phyloP scores from a whole-genome alignment of 2,113 vertebrate species.

The Aldabrachelys gigantea region DNA sequence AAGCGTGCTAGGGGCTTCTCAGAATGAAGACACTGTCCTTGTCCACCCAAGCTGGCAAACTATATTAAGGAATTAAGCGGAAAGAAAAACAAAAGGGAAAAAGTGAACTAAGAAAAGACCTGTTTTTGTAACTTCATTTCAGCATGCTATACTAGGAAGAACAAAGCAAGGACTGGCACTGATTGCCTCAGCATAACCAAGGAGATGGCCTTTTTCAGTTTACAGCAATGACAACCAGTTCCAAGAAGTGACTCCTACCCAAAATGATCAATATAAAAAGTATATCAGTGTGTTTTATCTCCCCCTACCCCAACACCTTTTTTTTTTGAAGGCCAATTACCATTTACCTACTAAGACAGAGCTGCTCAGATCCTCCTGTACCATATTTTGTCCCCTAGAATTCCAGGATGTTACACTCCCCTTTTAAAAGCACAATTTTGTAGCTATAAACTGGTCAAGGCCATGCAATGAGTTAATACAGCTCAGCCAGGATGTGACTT shows the following conservation, averaged over 20 bases:
- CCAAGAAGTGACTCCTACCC: not conserved
- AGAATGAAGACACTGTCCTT: not conserved
- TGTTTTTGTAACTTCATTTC: not conserved
- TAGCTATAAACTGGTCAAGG: not conserved
- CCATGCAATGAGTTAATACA: rapidly evolving
- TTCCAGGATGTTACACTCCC: not conserved
- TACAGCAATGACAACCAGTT: not conserved
- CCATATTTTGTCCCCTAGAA: not conserved
- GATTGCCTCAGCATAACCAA: not conserved
- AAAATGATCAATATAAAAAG: not conserved
- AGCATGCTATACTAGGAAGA: not conserved
- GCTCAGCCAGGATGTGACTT: not conserved
- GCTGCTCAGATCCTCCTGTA: not conserved
- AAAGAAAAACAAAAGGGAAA: not conserved
- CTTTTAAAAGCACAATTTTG: not conserved
- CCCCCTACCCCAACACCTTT: not conserved
- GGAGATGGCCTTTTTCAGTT: not conserved
- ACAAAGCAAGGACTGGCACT: not conserved
- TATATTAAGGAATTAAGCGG: not conserved
- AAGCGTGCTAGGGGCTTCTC: rapidly evolving
- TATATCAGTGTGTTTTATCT: not conserved
- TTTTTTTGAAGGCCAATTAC: not conserved
- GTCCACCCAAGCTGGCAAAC: not conserved
- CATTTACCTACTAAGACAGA: not conserved
- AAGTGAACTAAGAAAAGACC: not conserved